Evolutionary conservation across 2,797 vertebrate species (phyloP).

Genomic region (Notoglanidium macrostoma): DNA sequence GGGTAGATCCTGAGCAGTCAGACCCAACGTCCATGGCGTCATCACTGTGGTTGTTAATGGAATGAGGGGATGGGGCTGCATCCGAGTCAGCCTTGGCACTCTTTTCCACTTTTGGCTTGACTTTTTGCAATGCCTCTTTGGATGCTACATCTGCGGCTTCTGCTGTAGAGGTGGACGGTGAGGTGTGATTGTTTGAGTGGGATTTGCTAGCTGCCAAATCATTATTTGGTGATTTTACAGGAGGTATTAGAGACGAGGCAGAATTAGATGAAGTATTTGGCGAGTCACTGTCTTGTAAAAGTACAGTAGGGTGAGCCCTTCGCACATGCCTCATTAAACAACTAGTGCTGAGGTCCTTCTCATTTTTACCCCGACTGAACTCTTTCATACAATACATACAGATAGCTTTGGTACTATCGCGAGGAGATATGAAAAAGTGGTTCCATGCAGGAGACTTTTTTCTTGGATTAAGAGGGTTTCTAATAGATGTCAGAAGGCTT

Average conservation of each 20-base stretch:
- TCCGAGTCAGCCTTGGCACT: conserved; percentile 73
- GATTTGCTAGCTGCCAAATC: conserved; percentile 71
- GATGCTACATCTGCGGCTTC: conserved; percentile 79
- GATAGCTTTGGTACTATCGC: conserved; percentile 97
- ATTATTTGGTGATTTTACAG: conserved; percentile 82
- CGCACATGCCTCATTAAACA: conserved; percentile 97
- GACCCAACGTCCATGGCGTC: conserved; percentile 77
- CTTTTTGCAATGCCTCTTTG: conserved; percentile 84
- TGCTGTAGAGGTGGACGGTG: conserved; percentile 83
- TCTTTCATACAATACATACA: conserved; percentile 99
- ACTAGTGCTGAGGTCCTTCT: conserved; percentile 98
- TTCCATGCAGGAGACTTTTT: conserved; percentile 99
- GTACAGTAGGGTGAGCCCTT: conserved; percentile 91
- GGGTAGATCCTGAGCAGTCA: conserved; percentile 79
- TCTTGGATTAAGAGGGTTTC: conserved; percentile 84
- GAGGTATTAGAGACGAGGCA: conserved; percentile 76
- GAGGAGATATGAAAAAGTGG: conserved; percentile 97
- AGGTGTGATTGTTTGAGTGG: conserved; percentile 74
- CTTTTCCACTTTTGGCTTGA: conserved; percentile 80
- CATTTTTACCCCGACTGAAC: conserved; percentile 98
- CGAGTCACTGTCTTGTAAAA: conserved; percentile 83
- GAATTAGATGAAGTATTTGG: conserved; percentile 69
- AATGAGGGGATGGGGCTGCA: conserved; percentile 74
- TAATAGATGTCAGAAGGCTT: conserved; percentile 89
- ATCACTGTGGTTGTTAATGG: conserved; percentile 75